Evolutionary conservation across 2,888 invertebrate genomes (phyloP), one percentile per base, ranked within the genome.

Genomic region (Serripes groenlandicus): DNA sequence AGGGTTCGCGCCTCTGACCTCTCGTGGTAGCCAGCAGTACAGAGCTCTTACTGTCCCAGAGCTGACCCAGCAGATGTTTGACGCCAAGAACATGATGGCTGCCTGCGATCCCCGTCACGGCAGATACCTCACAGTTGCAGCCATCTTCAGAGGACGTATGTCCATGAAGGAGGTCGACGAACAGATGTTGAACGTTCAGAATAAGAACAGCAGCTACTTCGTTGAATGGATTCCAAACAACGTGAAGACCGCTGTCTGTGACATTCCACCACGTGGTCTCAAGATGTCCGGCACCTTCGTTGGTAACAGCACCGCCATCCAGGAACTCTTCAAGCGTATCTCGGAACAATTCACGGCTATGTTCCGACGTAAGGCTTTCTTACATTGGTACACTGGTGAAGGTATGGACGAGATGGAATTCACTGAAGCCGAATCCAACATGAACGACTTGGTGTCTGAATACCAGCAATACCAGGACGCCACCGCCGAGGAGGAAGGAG

Each of bases 371-470:
- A 98, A 98, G 95, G 98, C 98, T 94, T 98, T 98, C 97, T 96
- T 98, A 95, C 98, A 98, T 96, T 98, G 98, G 98, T 99, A 98
- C 96, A 98, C 98, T 28, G 98, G 98, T 78, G 98, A 99, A 95
- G 98, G 98, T 83, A 98, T 98, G 98, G 98, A 98, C 95, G 98
- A 98, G 95, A 97, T 98, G 97, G 98, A 99, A 95, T 98, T 98
- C 95, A 98, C 97, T 78, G 98, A 98, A 94, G 98, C 98, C 0
- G 98, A 98, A 95, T 97, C 97, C 93, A 98, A 98, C 96, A 98
- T 99, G 96, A 98, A 95, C 97, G 96, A 96, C 91, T 82, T 94
- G 89, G 93, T 93, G 66, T 93, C 92, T 68, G 93, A 93, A 83
- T 93, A 94, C 89, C 92, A 93, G 78, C 92, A 93, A 86, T 94